Evolutionary conservation across 2,888 invertebrate genomes (phyloP).

Genomic region (Ormyrus nitidulus): DNA sequence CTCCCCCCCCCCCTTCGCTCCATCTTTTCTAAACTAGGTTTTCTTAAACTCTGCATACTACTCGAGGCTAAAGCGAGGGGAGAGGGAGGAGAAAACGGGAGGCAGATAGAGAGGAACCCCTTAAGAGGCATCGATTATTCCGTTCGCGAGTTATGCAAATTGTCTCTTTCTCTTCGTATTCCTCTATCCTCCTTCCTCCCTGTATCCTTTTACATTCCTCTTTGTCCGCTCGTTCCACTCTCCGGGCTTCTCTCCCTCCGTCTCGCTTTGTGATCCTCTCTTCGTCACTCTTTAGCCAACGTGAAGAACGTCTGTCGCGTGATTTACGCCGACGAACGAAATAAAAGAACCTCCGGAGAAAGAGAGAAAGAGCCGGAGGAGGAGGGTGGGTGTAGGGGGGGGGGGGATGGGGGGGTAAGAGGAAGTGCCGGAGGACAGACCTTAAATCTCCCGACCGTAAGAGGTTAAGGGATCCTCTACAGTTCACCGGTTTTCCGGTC

Average conservation of each 20-base stretch:
- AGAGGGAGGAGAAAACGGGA: background rate
- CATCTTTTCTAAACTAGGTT: constrained; percentile 14
- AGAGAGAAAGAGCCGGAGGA: background rate
- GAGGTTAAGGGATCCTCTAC: constrained; percentile 48
- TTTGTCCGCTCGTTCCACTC: constrained; percentile 31
- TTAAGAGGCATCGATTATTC: constrained; percentile 72
- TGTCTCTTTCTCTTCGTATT: constrained; percentile 52
- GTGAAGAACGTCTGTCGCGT: constrained; percentile 64
- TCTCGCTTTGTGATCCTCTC: constrained; percentile 43
- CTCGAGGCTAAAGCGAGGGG: constrained; percentile 12
- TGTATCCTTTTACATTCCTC: constrained; percentile 44
- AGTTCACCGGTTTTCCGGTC: constrained; percentile 48
- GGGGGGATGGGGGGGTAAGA: constrained; percentile 26
- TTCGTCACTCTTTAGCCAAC: constrained; percentile 46
- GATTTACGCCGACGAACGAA: constrained; percentile 65
- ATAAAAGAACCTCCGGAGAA: constrained; percentile 60
- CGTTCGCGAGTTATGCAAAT: constrained; percentile 70
- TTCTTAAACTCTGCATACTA: constrained; percentile 20
- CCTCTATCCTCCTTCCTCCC: constrained; percentile 25
- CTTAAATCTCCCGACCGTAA: constrained; percentile 60
- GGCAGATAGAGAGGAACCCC: constrained; percentile 50
- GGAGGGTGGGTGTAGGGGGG: background rate
- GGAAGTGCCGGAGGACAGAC: constrained; percentile 59
- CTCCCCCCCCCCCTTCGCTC: constrained; percentile 25
- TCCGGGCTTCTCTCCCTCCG: constrained; percentile 20